phyloP scores from a whole-genome alignment of 2,888 invertebrate genomes.

The Polietes domitor region DNA sequence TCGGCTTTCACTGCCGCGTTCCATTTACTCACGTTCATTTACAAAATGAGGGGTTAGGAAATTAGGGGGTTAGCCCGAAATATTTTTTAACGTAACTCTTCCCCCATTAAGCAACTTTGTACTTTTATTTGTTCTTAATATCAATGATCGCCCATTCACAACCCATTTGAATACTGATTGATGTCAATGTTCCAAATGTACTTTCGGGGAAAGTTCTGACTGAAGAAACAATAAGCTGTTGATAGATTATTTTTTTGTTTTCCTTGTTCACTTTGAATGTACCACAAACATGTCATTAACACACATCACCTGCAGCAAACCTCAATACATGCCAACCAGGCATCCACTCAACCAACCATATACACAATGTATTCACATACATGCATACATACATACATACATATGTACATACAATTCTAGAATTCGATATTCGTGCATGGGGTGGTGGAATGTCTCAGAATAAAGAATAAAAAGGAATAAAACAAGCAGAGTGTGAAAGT shows the following conservation, averaged over 20 bases:
- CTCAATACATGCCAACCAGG: conserved; percentile 1
- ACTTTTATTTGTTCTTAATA: neutral
- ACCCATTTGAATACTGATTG: conserved; percentile 6
- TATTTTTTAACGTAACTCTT: neutral
- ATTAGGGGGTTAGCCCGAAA: no score
- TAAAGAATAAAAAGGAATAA: conserved; percentile 23
- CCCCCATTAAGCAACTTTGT: neutral
- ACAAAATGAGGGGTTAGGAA: no score
- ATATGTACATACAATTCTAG: neutral
- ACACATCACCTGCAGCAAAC: conserved; percentile 39
- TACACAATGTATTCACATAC: neutral
- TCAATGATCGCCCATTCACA: neutral
- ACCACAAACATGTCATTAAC: conserved; percentile 49
- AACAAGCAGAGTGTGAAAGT: conserved; percentile 6
- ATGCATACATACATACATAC: neutral
- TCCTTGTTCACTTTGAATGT: conserved; percentile 21
- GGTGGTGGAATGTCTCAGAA: neutral
- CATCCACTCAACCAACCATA: neutral
- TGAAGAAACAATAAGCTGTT: conserved; percentile 36
- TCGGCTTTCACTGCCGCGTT: no score
- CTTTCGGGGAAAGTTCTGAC: neutral
- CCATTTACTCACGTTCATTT: no score
- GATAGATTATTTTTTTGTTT: conserved; percentile 15
- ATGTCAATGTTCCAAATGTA: neutral
- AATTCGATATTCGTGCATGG: conserved; percentile 19